These are phyloP conservation scores for Ailurus styani DNA, from an alignment of 2,113 vertebrate genomes.

Conservation along the genomic window DNA sequence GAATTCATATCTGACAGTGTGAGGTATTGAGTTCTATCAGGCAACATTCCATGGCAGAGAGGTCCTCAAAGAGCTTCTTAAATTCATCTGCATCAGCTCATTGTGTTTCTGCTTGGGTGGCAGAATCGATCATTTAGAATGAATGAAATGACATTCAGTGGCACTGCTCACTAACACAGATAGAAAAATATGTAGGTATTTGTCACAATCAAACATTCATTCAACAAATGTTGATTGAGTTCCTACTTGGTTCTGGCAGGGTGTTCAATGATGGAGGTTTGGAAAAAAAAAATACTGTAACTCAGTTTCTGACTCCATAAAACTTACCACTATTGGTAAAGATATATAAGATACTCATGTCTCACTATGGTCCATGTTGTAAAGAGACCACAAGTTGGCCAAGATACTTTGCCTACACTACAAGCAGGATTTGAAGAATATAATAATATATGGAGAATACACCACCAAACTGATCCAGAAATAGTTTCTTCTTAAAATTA, in stretches of 20 bases:
- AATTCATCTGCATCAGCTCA: slow-evolving; percentile 75
- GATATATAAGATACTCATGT: background rate
- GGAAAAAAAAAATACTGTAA: background rate
- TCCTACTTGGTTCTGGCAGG: background rate
- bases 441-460: background rate
- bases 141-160: slow-evolving; percentile 61
- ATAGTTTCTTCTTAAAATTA: background rate
- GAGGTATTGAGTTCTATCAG: slow-evolving; percentile 57
- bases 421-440: background rate
- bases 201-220: slow-evolving; percentile 1
- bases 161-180: slow-evolving; percentile 38
- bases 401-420: background rate
- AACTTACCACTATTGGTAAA: background rate
- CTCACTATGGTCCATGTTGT: background rate
- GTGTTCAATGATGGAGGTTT: background rate
- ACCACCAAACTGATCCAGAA: background rate
- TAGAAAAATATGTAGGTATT: slow-evolving; percentile 18
- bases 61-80: slow-evolving; percentile 47
- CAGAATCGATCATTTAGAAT: slow-evolving; percentile 68
- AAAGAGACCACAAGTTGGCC: background rate
- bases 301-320: background rate
- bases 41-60: slow-evolving; percentile 58
- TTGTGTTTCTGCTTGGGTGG: slow-evolving; percentile 77
- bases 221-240: background rate
- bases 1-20: slow-evolving; percentile 75